A percentile compares a stretch with the other conserved stretches of the same genome.
Conservation (phyloP, 2,113 vertebrate genomes). For the Perca schrenkii region DNA sequence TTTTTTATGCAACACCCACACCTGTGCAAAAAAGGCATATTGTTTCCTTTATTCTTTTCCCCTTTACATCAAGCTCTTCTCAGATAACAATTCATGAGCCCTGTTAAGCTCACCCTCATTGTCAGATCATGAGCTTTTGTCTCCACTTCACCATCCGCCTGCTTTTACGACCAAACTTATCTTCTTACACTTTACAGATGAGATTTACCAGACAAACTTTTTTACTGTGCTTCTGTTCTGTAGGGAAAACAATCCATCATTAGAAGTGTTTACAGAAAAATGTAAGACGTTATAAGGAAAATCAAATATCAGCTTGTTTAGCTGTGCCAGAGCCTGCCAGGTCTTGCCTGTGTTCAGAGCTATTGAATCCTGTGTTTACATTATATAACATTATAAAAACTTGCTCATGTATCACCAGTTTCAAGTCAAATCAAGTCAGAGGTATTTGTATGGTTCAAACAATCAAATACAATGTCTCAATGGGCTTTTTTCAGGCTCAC, state of each 20-base stretch:
- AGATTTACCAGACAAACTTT: neutral
- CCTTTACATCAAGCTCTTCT: neutral
- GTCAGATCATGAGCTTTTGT: slow-evolving; percentile 12
- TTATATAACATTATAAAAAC: neutral
- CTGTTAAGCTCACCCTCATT: neutral
- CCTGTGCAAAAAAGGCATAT: neutral
- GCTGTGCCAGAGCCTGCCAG: slow-evolving; percentile 17
- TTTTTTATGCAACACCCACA: neutral
- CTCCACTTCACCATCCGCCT: neutral
- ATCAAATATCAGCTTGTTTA: neutral
- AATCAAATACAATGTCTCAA: neutral
- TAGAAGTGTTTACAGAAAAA: neutral
- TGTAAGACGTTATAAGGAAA: neutral
- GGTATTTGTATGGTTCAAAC: slow-evolving; percentile 5
- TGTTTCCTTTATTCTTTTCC: slow-evolving; percentile 35
- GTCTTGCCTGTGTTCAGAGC: slow-evolving; percentile 14
- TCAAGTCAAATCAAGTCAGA: slow-evolving; percentile 22
- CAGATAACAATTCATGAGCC: slow-evolving; percentile 8
- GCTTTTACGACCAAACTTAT: neutral
- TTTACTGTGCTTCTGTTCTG: neutral
- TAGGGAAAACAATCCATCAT: neutral
- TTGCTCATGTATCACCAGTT: neutral
- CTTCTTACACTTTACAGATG: neutral
- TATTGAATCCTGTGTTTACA: slow-evolving; percentile 25
- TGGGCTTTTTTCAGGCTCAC: neutral